Base-by-base conservation (phyloP, 2,888 invertebrate species). In the Agrypnus murinus region DNA sequence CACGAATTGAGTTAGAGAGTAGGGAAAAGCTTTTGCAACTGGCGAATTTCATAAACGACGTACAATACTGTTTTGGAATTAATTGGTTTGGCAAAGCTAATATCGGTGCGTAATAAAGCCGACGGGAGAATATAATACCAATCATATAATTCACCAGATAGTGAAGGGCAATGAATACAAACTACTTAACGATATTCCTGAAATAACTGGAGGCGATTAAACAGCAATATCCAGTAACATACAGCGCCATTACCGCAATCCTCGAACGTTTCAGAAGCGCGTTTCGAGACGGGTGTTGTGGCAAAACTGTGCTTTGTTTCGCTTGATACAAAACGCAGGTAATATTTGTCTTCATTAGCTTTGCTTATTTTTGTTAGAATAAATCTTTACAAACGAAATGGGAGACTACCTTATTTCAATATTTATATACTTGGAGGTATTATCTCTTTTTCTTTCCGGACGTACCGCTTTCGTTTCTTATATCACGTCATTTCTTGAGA, bases 261-360 rank as follows among this genome's bases (percentile, higher is more conserved):
- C 68, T 53, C 65, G 10, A 62, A 69, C 65, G 53, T 65, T 60
- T 46, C 38, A 12, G 38, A 6, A 36, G 36, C 65, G 57, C 62
- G 55, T 45, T 69, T 62, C 60, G 59, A 62, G 69, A 62, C 58
- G 69, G 46, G 36, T 62, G 65, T 70, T 65, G 69, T 65, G 69
- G 69, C 59, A 63, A 69, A 63, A 58, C 60, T 69, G 25, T 7
- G 66, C 67, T 65, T 69, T 66, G 69, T 72, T 65, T 72, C 68
- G 64, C 63, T 69, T 58, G 50, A 62, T 53, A 63, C 69, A 66
- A 70, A 70, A 55, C 63, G 65, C 70, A 69, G 72, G 72, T 75
- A 62, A 72, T 76, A 76, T 76, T 76, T 76, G 72, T 75, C 76
- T 71, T 76, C 76, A 76, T 76, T 76, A 74, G 74, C 67, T 60